Base-by-base conservation (phyloP, 2,113 vertebrate species). In the Saguinus imperator region DNA sequence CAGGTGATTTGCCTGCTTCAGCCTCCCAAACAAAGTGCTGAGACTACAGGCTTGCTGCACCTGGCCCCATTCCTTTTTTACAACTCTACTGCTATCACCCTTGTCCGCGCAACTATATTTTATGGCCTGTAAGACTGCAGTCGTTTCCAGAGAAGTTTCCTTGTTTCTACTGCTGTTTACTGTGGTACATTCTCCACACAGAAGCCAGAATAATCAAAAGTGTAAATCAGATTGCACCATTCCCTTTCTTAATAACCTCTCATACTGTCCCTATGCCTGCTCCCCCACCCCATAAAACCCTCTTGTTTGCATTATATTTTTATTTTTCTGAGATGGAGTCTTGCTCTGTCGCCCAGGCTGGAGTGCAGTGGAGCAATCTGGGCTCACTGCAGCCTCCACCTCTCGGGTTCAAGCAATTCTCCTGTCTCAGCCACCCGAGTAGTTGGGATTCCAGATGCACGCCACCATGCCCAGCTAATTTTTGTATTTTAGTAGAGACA, bases 141-240 rank as follows among this genome's bases (percentile, higher is more conserved):
- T 82, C 7, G 9, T 82, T 90, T 84, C 50, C 9, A 84, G 55
- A 61, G 70, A 48, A 55, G 8, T 55, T 72, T 64, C 12, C 37
- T 43, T 79, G 12, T 92, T 48, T 94, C 29, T 70, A 16, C 29
- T 58, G 66, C 40, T 58, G 32, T 8, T 77, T 40, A 6, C 11
- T 79, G 55, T 75, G 27, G 18, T 18, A 50, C 3, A 87, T 58
- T 80, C 14, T 79, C 23, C 32, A 20, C 37, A 61, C 7, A 40
- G 66, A 27, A 91, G 27, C 17, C 48, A 75, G 77, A 80, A 84
- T 81, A 48, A 76, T 83, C 6, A 92, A 48, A 92, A 89, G 21
- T n/a, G 3, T 29, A 17, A 80, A 55, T 40, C 14, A 45, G 61
- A 43, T 48, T 18, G 6, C 32, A 72, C 58, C 52, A 43, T 68